Conservation (phyloP, 2,113 vertebrate species). For the Megaleporinus macrocephalus region DNA sequence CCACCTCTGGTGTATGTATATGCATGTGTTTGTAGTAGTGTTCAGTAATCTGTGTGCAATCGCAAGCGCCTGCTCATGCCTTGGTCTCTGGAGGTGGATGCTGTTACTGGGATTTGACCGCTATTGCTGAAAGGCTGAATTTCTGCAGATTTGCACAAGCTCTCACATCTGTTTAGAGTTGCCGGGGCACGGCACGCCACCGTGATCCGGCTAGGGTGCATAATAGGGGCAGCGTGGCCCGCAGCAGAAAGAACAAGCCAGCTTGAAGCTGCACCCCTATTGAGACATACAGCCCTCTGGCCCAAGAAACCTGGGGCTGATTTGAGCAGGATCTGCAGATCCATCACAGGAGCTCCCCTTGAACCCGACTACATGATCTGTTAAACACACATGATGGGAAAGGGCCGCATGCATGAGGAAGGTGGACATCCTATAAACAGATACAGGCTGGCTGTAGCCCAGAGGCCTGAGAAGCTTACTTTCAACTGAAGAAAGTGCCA, state of each 20-base stretch:
- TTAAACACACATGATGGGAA: conserved; percentile 29
- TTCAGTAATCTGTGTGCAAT: neutral
- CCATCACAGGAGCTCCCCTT: conserved; percentile 34
- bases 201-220: conserved; percentile 35
- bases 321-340: conserved; percentile 46
- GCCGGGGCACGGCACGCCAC: neutral
- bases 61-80: neutral
- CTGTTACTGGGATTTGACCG: neutral
- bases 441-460: neutral
- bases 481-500: neutral
- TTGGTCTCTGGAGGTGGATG: neutral
- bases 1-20: too few relatives aligned
- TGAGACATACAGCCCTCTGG: conserved; percentile 30
- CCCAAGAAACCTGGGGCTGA: conserved; percentile 47
- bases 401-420: neutral
- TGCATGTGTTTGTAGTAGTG: neutral
- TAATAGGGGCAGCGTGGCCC: conserved; percentile 14
- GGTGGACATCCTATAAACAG: conserved; percentile 3
- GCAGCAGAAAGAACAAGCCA: conserved; percentile 30
- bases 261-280: conserved; percentile 46
- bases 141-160: conserved; percentile 26
- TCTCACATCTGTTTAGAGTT: conserved; percentile 40
- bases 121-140: conserved; percentile 2
- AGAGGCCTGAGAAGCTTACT: neutral
- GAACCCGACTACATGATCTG: conserved; percentile 20